These are phyloP conservation scores for Scaptodrosophila lebanonensis DNA, from an alignment of 1,140 invertebrate genomes.

Conservation along the genomic window DNA sequence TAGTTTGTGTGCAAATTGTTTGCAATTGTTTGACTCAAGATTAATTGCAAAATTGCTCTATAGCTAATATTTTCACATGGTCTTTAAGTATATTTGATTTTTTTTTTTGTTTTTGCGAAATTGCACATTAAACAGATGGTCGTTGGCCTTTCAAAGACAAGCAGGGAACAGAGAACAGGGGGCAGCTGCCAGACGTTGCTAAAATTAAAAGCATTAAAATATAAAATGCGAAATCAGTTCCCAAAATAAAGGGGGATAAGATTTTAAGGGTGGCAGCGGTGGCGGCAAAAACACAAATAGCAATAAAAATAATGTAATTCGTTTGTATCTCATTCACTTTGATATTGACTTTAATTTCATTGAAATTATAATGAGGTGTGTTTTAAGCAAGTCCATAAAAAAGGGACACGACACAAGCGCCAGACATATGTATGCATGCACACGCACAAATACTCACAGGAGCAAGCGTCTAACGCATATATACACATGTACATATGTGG, in stretches of 20 bases:
- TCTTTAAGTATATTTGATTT: slow-evolving; percentile 27
- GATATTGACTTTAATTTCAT: slow-evolving; percentile 72
- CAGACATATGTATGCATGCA: background rate
- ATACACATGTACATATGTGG: too few relatives aligned
- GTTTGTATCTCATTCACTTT: slow-evolving; percentile 63
- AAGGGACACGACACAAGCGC: slow-evolving; percentile 1
- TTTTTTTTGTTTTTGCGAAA: slow-evolving; percentile 18
- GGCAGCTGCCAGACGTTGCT: slow-evolving; percentile 29
- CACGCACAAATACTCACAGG: background rate
- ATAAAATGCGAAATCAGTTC: slow-evolving; percentile 21
- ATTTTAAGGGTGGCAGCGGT: background rate
- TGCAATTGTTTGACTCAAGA: too few relatives aligned
- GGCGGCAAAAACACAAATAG: slow-evolving; percentile 25
- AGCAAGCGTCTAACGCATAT: slow-evolving; percentile 1
- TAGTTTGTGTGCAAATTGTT: too few relatives aligned
- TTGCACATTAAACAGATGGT: slow-evolving; percentile 51
- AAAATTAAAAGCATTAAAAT: slow-evolving; percentile 55
- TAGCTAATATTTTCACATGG: too few relatives aligned
- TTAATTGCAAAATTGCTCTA: too few relatives aligned
- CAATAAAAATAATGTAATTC: slow-evolving; percentile 64
- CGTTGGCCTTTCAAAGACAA: slow-evolving; percentile 46
- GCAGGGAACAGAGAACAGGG: slow-evolving; percentile 8
- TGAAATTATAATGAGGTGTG: slow-evolving; percentile 74
- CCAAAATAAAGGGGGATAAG: slow-evolving; percentile 8
- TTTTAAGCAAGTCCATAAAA: slow-evolving; percentile 59